These are phyloP conservation scores for Colossoma macropomum DNA, from an alignment of 2,113 vertebrate genomes.

Conservation along the genomic window DNA sequence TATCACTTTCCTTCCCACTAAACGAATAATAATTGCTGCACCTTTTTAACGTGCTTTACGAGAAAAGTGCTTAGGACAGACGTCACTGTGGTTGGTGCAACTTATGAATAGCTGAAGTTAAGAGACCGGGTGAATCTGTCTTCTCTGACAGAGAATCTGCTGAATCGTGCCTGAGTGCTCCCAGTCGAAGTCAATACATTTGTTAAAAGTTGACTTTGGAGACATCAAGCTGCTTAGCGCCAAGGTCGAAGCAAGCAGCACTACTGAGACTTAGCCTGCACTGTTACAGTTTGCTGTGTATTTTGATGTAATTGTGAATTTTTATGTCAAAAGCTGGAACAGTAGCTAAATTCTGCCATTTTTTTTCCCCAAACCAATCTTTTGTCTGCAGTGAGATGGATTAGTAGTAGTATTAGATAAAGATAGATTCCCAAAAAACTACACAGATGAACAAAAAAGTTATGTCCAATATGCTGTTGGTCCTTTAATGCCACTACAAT, in stretches of 20 bases:
- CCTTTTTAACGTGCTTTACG: neutral
- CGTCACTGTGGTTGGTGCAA: neutral
- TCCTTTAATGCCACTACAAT: too few species aligned
- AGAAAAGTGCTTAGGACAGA: neutral
- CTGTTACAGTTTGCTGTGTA: neutral
- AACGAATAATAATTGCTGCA: neutral
- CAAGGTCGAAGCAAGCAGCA: neutral
- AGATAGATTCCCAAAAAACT: too few species aligned
- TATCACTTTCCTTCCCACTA: neutral
- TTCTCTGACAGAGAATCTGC: neutral
- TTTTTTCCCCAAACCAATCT: too few species aligned
- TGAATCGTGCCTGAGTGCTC: neutral
- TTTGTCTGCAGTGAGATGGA: too few species aligned
- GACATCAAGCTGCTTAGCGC: neutral
- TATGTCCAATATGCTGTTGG: too few species aligned
- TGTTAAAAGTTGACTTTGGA: neutral
- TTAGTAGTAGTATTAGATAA: too few species aligned
- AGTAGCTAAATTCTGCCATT: neutral
- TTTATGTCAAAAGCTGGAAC: neutral
- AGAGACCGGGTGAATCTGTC: neutral
- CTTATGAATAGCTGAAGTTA: neutral
- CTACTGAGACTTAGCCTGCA: neutral
- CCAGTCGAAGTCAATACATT: neutral
- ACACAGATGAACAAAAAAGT: too few species aligned
- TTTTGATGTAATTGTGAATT: neutral